These are phyloP conservation scores for Nomada fabriciana DNA, from an alignment of 2,888 invertebrate species.

Conservation along the genomic window DNA sequence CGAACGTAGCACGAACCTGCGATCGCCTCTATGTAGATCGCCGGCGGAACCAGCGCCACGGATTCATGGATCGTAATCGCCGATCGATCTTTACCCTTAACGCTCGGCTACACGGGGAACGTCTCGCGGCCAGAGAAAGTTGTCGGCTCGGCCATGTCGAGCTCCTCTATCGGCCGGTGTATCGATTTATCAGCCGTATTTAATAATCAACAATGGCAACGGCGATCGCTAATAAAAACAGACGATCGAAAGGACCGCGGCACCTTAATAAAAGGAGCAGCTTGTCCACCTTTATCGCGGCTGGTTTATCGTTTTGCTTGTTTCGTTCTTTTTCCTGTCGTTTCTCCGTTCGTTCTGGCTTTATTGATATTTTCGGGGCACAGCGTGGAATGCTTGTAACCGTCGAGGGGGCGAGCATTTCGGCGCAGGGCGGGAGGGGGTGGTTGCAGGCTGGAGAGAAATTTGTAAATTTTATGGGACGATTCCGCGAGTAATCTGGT, in stretches of 20 bases:
- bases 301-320: constrained; percentile 14
- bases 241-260: neutral
- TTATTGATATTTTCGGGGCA: constrained; percentile 25
- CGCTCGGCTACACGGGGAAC: constrained; percentile 22
- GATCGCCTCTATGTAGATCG: no score
- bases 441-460: no score
- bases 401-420: neutral
- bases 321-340: neutral
- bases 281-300: constrained; percentile 19
- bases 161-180: neutral
- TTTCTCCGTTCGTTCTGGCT: neutral
- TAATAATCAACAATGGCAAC: constrained; percentile 50
- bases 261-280: constrained; percentile 9
- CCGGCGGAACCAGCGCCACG: neutral
- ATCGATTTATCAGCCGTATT: constrained; percentile 53
- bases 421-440: neutral
- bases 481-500: neutral
- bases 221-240: constrained; percentile 18
- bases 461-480: constrained; percentile 19
- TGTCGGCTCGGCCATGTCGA: constrained; percentile 26
- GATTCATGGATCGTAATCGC: constrained; percentile 63
- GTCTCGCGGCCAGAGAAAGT: constrained; percentile 31
- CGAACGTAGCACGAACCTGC: neutral
- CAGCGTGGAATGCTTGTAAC: neutral
- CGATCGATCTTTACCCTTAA: constrained; percentile 62